phyloP scores from a whole-genome alignment of 2,888 invertebrate species.

The Strigamia crassipes region DNA sequence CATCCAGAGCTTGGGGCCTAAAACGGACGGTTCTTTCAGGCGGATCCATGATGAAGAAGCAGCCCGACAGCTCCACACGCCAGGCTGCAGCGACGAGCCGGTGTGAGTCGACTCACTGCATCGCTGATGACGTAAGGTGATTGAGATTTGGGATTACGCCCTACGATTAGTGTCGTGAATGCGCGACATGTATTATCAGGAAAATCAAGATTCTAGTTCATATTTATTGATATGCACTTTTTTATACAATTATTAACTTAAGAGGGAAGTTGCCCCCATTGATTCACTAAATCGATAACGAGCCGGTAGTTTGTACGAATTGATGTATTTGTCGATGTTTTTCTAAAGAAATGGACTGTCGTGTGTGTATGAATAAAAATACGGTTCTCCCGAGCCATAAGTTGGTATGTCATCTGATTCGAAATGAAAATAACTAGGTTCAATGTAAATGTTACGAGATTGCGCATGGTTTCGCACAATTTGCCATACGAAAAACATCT shows the following conservation, averaged over 20 bases:
- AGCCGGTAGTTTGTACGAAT: not conserved
- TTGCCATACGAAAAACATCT: not conserved
- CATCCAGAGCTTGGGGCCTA: slow-evolving; percentile 79
- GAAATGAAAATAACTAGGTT: not conserved
- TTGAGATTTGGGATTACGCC: not conserved
- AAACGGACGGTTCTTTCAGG: not conserved
- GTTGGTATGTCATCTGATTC: not conserved
- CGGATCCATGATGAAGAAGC: slow-evolving; percentile 11
- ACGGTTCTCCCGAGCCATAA: not conserved
- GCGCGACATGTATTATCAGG: not conserved
- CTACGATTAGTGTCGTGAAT: not conserved
- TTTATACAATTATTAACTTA: not conserved
- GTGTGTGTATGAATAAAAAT: no score
- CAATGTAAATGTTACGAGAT: no score
- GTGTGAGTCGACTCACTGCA: slow-evolving; percentile 34
- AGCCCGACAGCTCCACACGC: not conserved
- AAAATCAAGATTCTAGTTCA: not conserved
- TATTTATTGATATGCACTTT: not conserved
- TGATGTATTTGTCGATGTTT: not conserved
- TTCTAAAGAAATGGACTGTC: no score
- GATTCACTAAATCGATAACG: slow-evolving; percentile 18
- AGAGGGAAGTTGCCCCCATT: not conserved
- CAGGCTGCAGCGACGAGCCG: not conserved
- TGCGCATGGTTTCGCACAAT: not conserved
- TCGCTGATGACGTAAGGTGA: slow-evolving; percentile 34